A percentile compares a stretch with the other conserved stretches of the same genome.
These are phyloP conservation scores for Oryzias melastigma DNA, from an alignment of 2,113 vertebrate genomes.

Conservation along the genomic window DNA sequence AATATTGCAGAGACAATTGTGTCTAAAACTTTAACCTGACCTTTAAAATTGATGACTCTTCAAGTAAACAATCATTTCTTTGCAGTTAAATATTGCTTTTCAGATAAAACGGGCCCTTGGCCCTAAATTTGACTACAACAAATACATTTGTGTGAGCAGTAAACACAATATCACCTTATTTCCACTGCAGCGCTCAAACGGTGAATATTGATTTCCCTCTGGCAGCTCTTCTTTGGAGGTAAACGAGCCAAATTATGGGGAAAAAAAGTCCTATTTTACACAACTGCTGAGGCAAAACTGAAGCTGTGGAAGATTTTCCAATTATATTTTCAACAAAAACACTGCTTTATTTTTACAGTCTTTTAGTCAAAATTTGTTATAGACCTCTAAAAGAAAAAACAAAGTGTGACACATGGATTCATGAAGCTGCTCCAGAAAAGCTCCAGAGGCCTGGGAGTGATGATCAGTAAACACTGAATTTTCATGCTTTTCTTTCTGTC, in stretches of 20 bases:
- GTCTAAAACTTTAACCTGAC: constrained; percentile 58
- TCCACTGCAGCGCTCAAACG: constrained; percentile 52
- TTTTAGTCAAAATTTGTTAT: too few species aligned
- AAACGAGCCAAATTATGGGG: constrained; percentile 26
- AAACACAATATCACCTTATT: constrained; percentile 34
- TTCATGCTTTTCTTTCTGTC: too few species aligned
- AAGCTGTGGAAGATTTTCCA: not conserved
- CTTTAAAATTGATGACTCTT: constrained; percentile 48
- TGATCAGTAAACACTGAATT: too few species aligned
- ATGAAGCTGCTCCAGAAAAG: too few species aligned
- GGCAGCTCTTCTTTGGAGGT: constrained; percentile 36
- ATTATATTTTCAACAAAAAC: too few species aligned
- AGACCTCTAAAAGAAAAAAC: too few species aligned
- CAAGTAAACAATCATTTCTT: constrained; percentile 53
- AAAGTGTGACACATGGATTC: too few species aligned
- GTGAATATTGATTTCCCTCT: constrained; percentile 51
- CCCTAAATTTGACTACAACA: constrained; percentile 37
- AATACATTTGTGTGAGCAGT: constrained; percentile 36
- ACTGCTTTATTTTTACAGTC: too few species aligned
- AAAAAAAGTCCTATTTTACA: constrained; percentile 32
- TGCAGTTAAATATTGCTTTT: constrained; percentile 63
- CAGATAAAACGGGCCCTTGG: constrained; percentile 43
- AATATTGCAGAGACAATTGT: constrained; percentile 64
- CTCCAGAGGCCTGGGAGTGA: too few species aligned
- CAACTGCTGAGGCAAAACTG: constrained; percentile 15